Evolutionary conservation across 1,140 invertebrate species (phyloP), one percentile per base, ranked within the genome.

Genomic region (Cryptotermes secundus): DNA sequence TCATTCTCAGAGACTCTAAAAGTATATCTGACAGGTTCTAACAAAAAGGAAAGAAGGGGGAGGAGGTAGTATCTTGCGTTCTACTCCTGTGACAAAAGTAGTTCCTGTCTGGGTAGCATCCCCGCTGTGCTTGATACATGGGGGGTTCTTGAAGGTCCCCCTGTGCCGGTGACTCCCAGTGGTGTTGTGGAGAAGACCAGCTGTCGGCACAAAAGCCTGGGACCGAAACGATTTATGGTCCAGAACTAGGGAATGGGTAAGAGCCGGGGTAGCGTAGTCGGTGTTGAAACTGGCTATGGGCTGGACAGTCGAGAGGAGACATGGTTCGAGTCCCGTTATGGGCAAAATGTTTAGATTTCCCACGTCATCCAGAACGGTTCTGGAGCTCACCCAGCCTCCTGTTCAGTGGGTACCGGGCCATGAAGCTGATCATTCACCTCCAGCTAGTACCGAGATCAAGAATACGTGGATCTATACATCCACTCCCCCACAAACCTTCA

Each of bases 151-250:
- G 59, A 72, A n/a, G 26, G 59, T n/a, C 7, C 59, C 26, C 59
- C 59, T 26, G 3, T 16, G 14, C 19, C 45, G 45, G 16, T 49
- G 45, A 49, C 45, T 49, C 26, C 59, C 59, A 31, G 14, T n/a
- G 59, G 59, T 72, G 59, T 72, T 26, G 59, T 72, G 59, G 26
- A 72, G 59, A 72, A 72, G 59, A 72, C n/a, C 59, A 72, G 59
- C 59, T 72, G 59, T 72, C 59, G 31, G 59, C 59, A 72, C 59
- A 72, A 72, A 72, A 72, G 59, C 2, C n/a, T 72, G 59, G n/a
- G 26, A 26, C 59, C 59, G 7, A 26, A 31, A 72, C 26, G n/a
- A 72, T 72, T 72, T 72, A 72, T 72, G 59, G 31, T 72, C 26
- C 59, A 26, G 59, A 72, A 72, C 0, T 72, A 31, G 26, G 26